phyloP scores from a whole-genome alignment of 1,140 invertebrate species.

The Melanaphis sacchari region DNA sequence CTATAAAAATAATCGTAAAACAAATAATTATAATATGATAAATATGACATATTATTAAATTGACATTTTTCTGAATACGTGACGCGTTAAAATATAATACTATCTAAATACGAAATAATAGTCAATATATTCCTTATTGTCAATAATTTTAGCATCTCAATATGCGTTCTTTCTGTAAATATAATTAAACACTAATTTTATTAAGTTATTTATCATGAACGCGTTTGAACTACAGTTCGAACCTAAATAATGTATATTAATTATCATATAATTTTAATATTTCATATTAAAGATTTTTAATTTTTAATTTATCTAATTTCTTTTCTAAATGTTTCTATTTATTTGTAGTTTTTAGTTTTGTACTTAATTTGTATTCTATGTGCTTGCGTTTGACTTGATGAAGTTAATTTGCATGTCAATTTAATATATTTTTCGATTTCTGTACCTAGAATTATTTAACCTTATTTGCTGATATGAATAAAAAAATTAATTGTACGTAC shows the following conservation, averaged over 20 bases:
- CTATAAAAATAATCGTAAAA: neutral
- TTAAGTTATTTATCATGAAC: too few species aligned
- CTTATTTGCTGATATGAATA: neutral
- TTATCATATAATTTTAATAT: neutral
- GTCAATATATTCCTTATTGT: neutral
- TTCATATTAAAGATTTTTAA: too few species aligned
- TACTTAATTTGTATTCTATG: neutral
- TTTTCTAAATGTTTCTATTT: neutral
- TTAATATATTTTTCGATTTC: neutral
- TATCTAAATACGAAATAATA: too few species aligned
- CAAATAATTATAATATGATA: neutral
- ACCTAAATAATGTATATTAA: too few species aligned
- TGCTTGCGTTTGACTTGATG: neutral
- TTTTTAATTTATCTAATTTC: too few species aligned
- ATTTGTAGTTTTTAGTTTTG: neutral
- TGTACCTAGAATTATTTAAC: neutral
- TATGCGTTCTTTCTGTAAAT: too few species aligned
- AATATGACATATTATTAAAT: too few species aligned
- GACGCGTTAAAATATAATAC: too few species aligned
- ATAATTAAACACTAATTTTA: too few species aligned
- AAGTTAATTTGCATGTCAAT: neutral
- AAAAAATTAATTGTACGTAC: neutral
- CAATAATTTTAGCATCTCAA: too few species aligned
- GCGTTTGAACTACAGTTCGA: too few species aligned
- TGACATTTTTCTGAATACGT: too few species aligned